Percentiles rank a stretch among this genome's conserved stretches.
Conservation (phyloP, 1,140 invertebrate species). For the Oncopeltus fasciatus region DNA sequence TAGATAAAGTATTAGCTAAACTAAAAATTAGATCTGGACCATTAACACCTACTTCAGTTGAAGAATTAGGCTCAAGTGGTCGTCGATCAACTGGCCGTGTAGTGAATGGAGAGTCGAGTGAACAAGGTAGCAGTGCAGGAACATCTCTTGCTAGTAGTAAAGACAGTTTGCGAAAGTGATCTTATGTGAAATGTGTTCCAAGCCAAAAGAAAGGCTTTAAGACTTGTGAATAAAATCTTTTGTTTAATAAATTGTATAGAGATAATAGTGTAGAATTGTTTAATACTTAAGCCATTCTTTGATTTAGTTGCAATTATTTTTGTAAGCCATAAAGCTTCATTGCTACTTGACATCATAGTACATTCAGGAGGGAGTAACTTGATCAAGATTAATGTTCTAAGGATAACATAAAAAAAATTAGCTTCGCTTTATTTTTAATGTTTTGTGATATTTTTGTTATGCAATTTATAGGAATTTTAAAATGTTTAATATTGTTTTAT, state of each 20-base stretch:
- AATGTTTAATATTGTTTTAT: no score
- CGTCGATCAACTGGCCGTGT: slow-evolving; percentile 22
- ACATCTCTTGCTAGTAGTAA: slow-evolving; percentile 41
- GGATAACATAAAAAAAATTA: no score
- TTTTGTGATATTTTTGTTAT: no score
- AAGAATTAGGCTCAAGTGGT: slow-evolving; percentile 26
- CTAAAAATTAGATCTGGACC: slow-evolving; percentile 36
- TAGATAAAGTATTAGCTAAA: slow-evolving; percentile 42
- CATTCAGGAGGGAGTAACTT: no score
- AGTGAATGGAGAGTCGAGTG: slow-evolving; percentile 24
- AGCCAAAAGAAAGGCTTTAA: not conserved
- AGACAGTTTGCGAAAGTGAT: slow-evolving; percentile 38
- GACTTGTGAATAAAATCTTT: slow-evolving; percentile 6
- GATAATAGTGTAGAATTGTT: not conserved
- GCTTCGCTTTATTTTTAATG: no score
- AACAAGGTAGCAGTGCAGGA: slow-evolving; percentile 31
- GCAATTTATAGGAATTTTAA: no score
- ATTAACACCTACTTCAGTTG: slow-evolving; percentile 34
- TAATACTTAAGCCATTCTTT: not conserved
- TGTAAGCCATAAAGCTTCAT: not conserved
- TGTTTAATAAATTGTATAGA: slow-evolving; percentile 7
- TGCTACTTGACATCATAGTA: not conserved
- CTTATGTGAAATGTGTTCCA: slow-evolving; percentile 14
- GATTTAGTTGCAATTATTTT: slow-evolving; percentile 1
- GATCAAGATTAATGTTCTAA: no score